Percentiles rank a stretch among this genome's conserved stretches.
Evolutionary conservation across 2,113 vertebrate genomes (phyloP).

Genomic region (Pica pica): DNA sequence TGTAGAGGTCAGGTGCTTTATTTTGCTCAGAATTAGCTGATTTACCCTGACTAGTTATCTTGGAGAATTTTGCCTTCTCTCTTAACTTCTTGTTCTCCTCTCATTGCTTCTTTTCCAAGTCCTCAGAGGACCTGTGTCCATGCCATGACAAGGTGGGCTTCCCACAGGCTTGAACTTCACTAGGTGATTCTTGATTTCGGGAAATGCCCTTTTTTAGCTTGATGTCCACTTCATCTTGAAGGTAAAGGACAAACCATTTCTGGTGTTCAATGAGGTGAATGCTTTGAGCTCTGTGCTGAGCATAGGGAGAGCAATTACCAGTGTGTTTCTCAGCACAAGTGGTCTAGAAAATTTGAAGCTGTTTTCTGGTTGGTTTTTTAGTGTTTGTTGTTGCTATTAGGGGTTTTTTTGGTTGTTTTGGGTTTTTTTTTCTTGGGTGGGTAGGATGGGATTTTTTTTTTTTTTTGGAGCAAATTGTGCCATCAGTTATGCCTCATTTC

Average conservation of each 20-base stretch:
- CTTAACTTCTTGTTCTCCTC: neutral
- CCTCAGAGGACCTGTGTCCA: neutral
- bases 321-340: neutral
- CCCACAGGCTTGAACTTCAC: neutral
- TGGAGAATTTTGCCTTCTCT: neutral
- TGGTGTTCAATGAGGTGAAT: neutral
- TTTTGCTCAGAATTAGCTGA: neutral
- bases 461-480: neutral
- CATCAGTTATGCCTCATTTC: neutral
- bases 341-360: neutral
- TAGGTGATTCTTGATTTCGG: neutral
- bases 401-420: neutral
- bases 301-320: neutral
- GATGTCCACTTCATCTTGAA: neutral
- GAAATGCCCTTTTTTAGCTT: neutral
- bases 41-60: neutral
- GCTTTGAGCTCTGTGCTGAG: neutral
- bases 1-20: neutral
- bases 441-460: neutral
- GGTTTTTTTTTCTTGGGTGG: rapidly evolving
- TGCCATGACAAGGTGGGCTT: neutral
- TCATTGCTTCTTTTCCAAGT: neutral
- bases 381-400: neutral
- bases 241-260: neutral
- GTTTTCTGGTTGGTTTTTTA: neutral